Evolutionary conservation across 2,797 vertebrate genomes (phyloP).

Genomic region (Heteromormyrus szaboi): DNA sequence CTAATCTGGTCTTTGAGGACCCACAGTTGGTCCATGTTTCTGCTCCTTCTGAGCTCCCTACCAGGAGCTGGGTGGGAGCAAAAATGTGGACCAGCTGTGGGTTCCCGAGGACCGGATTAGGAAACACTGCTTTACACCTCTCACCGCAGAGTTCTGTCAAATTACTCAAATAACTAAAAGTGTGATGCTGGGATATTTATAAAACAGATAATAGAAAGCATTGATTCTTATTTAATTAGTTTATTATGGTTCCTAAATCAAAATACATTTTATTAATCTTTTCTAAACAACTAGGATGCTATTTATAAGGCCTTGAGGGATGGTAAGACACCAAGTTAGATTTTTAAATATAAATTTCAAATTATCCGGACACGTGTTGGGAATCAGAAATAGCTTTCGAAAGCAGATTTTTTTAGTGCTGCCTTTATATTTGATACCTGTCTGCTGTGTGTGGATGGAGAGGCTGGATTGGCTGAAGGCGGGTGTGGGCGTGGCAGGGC

Average conservation of each 20-base stretch:
- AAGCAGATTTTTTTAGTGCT: neutral
- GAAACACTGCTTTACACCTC: neutral
- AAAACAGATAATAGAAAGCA: neutral
- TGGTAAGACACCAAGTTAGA: neutral
- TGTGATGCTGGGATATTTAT: neutral
- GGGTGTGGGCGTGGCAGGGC: neutral
- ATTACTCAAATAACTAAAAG: neutral
- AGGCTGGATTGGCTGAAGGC: neutral
- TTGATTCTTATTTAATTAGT: neutral
- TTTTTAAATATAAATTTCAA: neutral
- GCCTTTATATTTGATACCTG: neutral
- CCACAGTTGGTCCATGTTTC: neutral
- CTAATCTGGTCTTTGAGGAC: neutral
- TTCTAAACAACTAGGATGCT: neutral
- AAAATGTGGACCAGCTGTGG: neutral
- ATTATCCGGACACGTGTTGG: neutral
- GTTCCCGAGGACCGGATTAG: neutral
- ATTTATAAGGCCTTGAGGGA: neutral
- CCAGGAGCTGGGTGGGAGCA: neutral
- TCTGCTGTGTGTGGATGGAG: neutral
- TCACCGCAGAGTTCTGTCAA: neutral
- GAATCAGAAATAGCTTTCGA: neutral
- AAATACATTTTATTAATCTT: neutral
- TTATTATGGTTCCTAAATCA: neutral
- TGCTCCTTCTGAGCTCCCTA: neutral